phyloP scores from a whole-genome alignment of 2,113 vertebrate genomes.

The Haemorhous mexicanus region DNA sequence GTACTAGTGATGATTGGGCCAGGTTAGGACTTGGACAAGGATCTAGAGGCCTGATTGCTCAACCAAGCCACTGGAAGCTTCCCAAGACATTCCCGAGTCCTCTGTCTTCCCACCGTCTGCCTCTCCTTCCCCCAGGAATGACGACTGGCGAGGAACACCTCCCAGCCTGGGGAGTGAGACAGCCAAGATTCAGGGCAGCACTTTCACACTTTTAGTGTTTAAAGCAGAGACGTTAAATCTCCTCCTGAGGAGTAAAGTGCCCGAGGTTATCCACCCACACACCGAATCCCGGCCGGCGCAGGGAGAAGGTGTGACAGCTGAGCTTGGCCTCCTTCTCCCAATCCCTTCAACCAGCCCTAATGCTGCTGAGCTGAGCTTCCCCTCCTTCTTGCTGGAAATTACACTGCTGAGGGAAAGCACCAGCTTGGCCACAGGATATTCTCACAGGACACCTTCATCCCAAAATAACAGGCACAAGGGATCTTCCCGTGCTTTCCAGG shows the following conservation, averaged over 20 bases:
- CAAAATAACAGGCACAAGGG: background rate
- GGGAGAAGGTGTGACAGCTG: background rate
- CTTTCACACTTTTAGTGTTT: background rate
- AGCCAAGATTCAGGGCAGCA: background rate
- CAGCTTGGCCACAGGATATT: background rate
- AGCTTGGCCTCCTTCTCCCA: background rate
- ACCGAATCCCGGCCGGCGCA: background rate
- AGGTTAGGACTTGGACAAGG: constrained; percentile 34
- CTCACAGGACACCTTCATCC: background rate
- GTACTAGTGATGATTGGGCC: background rate
- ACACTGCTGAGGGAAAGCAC: background rate
- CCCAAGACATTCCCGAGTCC: constrained; percentile 29
- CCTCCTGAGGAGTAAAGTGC: background rate
- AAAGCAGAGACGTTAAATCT: constrained; percentile 14
- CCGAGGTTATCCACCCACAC: constrained; percentile 25
- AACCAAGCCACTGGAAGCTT: constrained; percentile 25
- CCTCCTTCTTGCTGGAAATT: background rate
- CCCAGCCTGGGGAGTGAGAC: background rate
- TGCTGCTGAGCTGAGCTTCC: background rate
- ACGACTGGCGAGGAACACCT: background rate
- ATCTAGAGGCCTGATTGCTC: constrained; percentile 31
- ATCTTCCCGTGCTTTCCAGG: background rate
- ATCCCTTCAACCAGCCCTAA: background rate
- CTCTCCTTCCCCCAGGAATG: constrained; percentile 40
- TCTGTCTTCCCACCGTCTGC: constrained; percentile 51